Conservation (phyloP, 2,113 vertebrate species). For the Eonycteris spelaea region DNA sequence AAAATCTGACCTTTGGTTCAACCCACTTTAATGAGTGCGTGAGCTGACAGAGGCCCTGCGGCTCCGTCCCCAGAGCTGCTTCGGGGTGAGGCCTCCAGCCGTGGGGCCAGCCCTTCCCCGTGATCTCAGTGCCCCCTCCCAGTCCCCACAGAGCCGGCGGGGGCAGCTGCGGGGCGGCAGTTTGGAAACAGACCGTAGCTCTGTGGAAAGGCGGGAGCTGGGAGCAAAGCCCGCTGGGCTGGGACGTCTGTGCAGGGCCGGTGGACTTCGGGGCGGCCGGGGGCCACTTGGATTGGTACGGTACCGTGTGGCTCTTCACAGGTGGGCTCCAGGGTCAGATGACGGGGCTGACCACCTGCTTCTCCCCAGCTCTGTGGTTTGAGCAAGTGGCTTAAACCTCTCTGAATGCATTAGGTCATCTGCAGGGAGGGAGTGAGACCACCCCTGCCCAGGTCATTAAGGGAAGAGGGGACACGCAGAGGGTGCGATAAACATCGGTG, state of each 20-base stretch:
- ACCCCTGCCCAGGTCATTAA: not conserved
- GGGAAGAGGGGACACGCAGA: rapidly evolving
- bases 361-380: not conserved
- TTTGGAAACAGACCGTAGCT: not conserved
- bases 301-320: rapidly evolving
- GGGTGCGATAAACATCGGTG: rapidly evolving
- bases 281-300: rapidly evolving
- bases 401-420: not conserved
- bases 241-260: rapidly evolving
- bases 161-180: slow-evolving; percentile 44
- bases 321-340: too few relatives aligned
- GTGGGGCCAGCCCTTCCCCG: slow-evolving; percentile 50
- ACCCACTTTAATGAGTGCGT: slow-evolving; percentile 67
- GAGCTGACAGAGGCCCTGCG: slow-evolving; percentile 70
- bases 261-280: not conserved
- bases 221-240: not conserved
- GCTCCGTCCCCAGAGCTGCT: slow-evolving; percentile 50
- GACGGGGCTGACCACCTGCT: not conserved
- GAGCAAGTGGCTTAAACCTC: not conserved
- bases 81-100: slow-evolving; percentile 73
- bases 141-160: slow-evolving; percentile 57
- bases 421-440: not conserved
- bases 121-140: slow-evolving; percentile 45
- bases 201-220: not conserved
- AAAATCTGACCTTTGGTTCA: slow-evolving; percentile 76